Evolutionary conservation across 2,888 invertebrate genomes (phyloP).

Genomic region (Miltochrista miniata): DNA sequence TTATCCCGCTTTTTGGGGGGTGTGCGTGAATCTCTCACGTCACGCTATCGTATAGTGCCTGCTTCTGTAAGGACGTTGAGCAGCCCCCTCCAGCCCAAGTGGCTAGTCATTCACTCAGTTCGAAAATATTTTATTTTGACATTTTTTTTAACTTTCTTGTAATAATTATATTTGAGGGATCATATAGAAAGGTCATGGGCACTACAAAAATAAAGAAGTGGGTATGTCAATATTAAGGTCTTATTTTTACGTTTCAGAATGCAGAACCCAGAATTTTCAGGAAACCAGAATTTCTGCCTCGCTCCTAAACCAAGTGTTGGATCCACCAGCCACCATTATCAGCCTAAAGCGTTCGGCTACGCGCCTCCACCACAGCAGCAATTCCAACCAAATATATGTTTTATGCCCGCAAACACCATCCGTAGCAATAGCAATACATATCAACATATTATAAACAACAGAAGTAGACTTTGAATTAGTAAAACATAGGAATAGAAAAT

Average conservation of each 20-base stretch:
- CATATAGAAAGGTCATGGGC: too few species aligned
- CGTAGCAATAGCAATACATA: conserved; percentile 45
- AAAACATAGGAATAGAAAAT: neutral
- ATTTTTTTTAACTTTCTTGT: too few species aligned
- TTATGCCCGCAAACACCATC: conserved; percentile 53
- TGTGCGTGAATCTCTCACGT: too few species aligned
- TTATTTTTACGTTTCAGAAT: conserved; percentile 17
- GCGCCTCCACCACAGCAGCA: conserved; percentile 16
- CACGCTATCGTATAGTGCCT: too few species aligned
- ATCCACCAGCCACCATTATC: conserved; percentile 19
- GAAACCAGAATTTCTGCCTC: conserved; percentile 25
- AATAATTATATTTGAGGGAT: too few species aligned
- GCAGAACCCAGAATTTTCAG: conserved; percentile 27
- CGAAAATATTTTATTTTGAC: too few species aligned
- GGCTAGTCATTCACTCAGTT: too few species aligned
- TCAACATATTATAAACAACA: conserved; percentile 27
- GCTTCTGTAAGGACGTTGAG: too few species aligned
- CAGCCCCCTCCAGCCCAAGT: too few species aligned
- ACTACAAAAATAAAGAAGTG: too few species aligned
- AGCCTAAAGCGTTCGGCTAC: conserved; percentile 10
- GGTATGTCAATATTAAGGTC: neutral
- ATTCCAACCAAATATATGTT: conserved; percentile 53
- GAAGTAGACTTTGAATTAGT: conserved; percentile 5
- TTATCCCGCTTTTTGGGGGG: too few species aligned
- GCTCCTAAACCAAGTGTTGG: conserved; percentile 25